Percentiles rank a stretch among this genome's conserved stretches.
phyloP scores from a whole-genome alignment of 2,888 invertebrate genomes.

The Melanostoma scalare region DNA sequence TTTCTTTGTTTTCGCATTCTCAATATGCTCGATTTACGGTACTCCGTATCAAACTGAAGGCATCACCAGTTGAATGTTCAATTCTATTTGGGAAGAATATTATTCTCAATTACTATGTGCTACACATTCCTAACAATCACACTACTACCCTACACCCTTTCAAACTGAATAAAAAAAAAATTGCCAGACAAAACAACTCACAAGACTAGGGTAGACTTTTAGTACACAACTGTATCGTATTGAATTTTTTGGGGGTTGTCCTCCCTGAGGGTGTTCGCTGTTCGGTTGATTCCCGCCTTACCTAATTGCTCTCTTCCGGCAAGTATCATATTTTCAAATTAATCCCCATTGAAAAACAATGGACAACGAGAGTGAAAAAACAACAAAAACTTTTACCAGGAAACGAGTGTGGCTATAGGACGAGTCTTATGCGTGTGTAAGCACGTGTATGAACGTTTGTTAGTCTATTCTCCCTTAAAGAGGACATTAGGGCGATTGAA shows the following conservation, averaged over 20 bases:
- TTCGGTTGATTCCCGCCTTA: slow-evolving; percentile 54
- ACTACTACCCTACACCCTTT: slow-evolving; percentile 2
- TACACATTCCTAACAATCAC: neutral
- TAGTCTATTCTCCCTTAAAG: slow-evolving; percentile 35
- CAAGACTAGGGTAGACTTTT: slow-evolving; percentile 16
- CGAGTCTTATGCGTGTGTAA: slow-evolving; percentile 11
- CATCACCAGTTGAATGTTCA: too few species aligned
- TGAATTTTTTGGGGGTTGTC: slow-evolving; percentile 29
- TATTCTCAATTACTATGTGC: too few species aligned
- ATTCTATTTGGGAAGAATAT: too few species aligned
- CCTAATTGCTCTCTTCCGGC: slow-evolving; percentile 69
- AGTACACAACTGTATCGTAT: slow-evolving; percentile 4
- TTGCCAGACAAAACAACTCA: slow-evolving; percentile 7
- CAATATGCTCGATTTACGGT: too few species aligned
- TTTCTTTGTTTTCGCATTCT: too few species aligned
- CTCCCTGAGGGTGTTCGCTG: slow-evolving; percentile 3
- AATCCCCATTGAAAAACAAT: slow-evolving; percentile 59
- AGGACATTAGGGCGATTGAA: slow-evolving; percentile 41
- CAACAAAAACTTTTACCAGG: neutral
- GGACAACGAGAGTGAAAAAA: slow-evolving; percentile 13
- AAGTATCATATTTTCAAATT: slow-evolving; percentile 71
- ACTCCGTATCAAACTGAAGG: too few species aligned
- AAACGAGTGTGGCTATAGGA: slow-evolving; percentile 4
- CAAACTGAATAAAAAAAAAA: slow-evolving; percentile 10
- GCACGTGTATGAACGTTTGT: neutral